Base-by-base conservation (phyloP, 2,888 invertebrate species). In the Leuctra nigra region DNA sequence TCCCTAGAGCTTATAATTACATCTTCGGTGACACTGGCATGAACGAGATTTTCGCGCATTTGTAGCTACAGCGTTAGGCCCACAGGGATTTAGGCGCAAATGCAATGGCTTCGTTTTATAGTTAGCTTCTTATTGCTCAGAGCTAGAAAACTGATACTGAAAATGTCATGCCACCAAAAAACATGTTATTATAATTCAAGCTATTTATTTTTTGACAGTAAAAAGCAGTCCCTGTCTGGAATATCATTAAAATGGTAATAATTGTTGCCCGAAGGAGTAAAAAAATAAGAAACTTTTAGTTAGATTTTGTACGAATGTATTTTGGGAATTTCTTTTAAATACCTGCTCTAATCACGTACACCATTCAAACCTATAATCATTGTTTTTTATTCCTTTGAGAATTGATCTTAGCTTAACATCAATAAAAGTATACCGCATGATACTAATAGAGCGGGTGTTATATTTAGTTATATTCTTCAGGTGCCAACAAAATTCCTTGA, bases 141-240 rank as follows among this genome's bases (percentile, higher is more conserved):
- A 14, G n/a, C n/a, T n/a, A n/a, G 16, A 23, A n/a, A 47, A 25
- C 47, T n/a, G 6, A 24, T 47, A 4, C 47, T 24, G 7, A 50
- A 20, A 35, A 50, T 50, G 50, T 50, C 50, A 33, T 20, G 50
- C 18, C 35, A 6, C 14, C 20, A 41, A 41, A 33, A 33, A 33
- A 50, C 35, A 35, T 33, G 35, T 50, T 50, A 20, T 50, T 50
- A 33, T n/a, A 50, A 35, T 50, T 50, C 33, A 50, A 18, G 50
- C 35, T 50, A 16, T 14, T 35, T 50, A 35, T 50, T 50, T 50
- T 33, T 50, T 50, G 50, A 50, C 18, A 20, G 3, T 41, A 50
- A 47, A 50, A 50, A 50, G 50, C 35, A 33, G 50, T 50, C 25
- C 20, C 35, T 33, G 29, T 33, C 48, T 33, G 20, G 48, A 14